Evolutionary conservation across 2,888 invertebrate species (phyloP).

Genomic region (Criorhina ranunculi): DNA sequence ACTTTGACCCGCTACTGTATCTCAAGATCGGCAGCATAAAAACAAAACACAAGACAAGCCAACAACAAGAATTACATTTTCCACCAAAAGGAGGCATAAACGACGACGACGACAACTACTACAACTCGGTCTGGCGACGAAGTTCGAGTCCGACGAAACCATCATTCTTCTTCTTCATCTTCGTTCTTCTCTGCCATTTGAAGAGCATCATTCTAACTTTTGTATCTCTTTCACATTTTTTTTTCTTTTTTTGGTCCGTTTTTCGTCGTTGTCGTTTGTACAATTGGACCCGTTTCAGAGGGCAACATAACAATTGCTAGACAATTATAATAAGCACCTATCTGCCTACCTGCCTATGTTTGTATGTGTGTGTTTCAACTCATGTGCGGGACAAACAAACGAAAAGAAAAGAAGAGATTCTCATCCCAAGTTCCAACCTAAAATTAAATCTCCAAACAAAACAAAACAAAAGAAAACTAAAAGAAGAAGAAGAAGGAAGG

Average conservation of each 20-base stretch:
- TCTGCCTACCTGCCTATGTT: constrained; percentile 12
- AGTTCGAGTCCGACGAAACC: not conserved
- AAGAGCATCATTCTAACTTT: constrained; percentile 45
- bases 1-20: constrained; percentile 19
- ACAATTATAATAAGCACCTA: constrained; percentile 48
- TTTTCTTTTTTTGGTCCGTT: constrained; percentile 1
- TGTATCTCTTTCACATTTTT: constrained; percentile 17
- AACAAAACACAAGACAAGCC: not conserved
- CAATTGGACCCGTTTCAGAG: constrained; percentile 50
- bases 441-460: constrained; percentile 48
- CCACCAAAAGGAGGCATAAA: constrained; percentile 29
- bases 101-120: not conserved
- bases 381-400: constrained; percentile 17
- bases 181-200: not conserved
- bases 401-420: constrained; percentile 27
- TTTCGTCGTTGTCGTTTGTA: constrained; percentile 35
- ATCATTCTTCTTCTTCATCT: not conserved
- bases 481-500: not conserved
- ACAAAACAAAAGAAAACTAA: constrained; percentile 9
- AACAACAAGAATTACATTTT: constrained; percentile 24
- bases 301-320: constrained; percentile 25
- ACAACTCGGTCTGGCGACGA: no score
- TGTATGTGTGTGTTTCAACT: not conserved
- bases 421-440: constrained; percentile 26
- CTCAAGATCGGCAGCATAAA: not conserved